Base-by-base conservation (phyloP, 1,140 invertebrate species). In the Maniola jurtina region DNA sequence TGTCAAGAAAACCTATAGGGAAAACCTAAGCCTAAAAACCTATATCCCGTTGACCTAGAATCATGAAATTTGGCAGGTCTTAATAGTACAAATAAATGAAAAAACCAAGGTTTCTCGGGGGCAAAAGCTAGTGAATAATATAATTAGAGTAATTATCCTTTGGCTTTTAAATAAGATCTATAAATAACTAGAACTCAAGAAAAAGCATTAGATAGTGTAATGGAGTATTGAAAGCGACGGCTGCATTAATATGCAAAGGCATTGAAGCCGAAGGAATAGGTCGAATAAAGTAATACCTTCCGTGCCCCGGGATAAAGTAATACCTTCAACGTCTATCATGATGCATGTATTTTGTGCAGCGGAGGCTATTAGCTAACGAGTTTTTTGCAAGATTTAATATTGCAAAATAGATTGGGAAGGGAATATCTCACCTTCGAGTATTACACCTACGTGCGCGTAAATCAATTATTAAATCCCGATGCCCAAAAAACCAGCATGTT, bases 231-330 rank as follows among this genome's bases (percentile, higher is more conserved):
- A 55, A 55, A 55, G 25, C 13, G 33, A 55, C 33, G 52, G 52
- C 25, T 55, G 25, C 52, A 82, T 84, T 81, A 82, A 79, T 81
- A 83, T 84, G 79, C 80, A 80, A 79, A 81, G 72, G 70, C 77
- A 70, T 71, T 79, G 65, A 72, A 70, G 73, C 73, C 66, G 70
- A 79, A 77, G 66, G 72, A 77, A 85, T 77, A 63, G 25, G 16
- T 68, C 71, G 63, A 64, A 75, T 71, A 65, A 67, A 72, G 63
- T 73, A 73, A 76, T 62, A 66, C 64, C 65, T 64, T 57, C 50
- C 15, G 0, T 15, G 48, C 14, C 35, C 10, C 25, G 16, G 63
- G 62, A 75, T 71, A 65, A 67, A 72, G 63, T 73, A 73, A 76
- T 62, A 66, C 64, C 65, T 8, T 54, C 6, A 5, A 42, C n/a